A percentile compares a stretch with the other conserved stretches of the same genome.
These are phyloP conservation scores for Drosophila antonietae DNA, from an alignment of 2,888 invertebrate species.

Conservation along the genomic window DNA sequence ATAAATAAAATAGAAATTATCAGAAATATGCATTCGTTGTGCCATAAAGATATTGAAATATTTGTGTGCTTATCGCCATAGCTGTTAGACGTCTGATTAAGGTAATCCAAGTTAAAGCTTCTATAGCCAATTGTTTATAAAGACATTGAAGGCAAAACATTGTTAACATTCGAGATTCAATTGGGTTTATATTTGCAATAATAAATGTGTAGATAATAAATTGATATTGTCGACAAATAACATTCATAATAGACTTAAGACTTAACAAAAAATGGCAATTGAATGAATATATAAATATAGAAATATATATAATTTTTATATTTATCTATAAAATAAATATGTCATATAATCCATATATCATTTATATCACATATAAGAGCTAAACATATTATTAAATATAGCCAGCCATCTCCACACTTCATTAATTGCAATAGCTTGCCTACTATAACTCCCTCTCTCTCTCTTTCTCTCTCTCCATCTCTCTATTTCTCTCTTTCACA, in stretches of 20 bases:
- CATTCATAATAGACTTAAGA: not conserved
- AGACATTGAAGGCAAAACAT: not conserved
- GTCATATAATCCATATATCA: too few relatives aligned
- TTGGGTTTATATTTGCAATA: not conserved
- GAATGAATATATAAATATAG: too few relatives aligned
- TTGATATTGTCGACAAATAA: not conserved
- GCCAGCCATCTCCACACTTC: too few relatives aligned
- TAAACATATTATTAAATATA: too few relatives aligned
- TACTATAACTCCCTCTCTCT: not conserved
- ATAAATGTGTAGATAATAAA: not conserved
- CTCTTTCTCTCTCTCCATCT: too few relatives aligned
- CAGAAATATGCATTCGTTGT: not conserved
- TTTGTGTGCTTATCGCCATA: conserved; percentile 22
- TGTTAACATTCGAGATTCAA: not conserved
- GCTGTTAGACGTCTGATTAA: not conserved
- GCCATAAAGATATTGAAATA: conserved; percentile 41
- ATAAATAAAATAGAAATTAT: not conserved
- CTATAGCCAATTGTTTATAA: not conserved
- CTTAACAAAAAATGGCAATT: too few relatives aligned
- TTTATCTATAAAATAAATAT: too few relatives aligned
- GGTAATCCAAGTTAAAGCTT: not conserved
- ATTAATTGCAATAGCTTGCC: too few relatives aligned
- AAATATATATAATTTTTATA: too few relatives aligned
- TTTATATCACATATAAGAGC: too few relatives aligned
- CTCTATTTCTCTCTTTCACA: too few relatives aligned